These are phyloP conservation scores for Trichomycterus rosablanca DNA, from an alignment of 2,113 vertebrate genomes.

Conservation along the genomic window DNA sequence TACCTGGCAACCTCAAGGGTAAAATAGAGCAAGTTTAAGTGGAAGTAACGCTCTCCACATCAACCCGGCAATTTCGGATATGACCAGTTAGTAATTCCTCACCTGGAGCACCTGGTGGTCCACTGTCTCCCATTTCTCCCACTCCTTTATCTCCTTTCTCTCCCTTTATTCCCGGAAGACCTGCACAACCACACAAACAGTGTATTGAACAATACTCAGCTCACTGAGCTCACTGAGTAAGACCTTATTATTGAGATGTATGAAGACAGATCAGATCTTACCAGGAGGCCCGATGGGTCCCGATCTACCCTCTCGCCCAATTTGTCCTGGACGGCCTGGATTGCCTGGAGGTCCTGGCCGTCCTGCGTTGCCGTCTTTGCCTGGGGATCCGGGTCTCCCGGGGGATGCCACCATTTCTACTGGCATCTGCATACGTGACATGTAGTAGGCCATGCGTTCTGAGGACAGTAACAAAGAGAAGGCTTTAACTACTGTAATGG, in stretches of 20 bases:
- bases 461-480: conserved; percentile 31
- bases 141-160: conserved; percentile 85
- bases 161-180: conserved; percentile 76
- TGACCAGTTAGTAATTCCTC: too few relatives aligned
- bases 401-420: conserved; percentile 81
- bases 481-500: too few relatives aligned
- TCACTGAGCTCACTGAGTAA: too few relatives aligned
- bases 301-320: conserved; percentile 84
- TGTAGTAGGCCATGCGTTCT: conserved; percentile 94
- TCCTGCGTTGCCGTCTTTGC: conserved; percentile 82
- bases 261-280: too few relatives aligned
- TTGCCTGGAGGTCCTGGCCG: conserved; percentile 73
- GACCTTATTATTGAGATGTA: too few relatives aligned
- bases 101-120: conserved; percentile 87
- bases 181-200: too few relatives aligned
- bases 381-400: conserved; percentile 84
- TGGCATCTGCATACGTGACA: conserved; percentile 83
- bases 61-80: too few relatives aligned
- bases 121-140: conserved; percentile 84
- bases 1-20: too few relatives aligned
- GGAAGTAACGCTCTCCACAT: too few relatives aligned
- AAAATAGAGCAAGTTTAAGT: too few relatives aligned
- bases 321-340: conserved; percentile 82
- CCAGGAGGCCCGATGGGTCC: conserved; percentile 79
- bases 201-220: too few relatives aligned